Conservation (phyloP, 2,888 invertebrate species). For the Ctena decussata region DNA sequence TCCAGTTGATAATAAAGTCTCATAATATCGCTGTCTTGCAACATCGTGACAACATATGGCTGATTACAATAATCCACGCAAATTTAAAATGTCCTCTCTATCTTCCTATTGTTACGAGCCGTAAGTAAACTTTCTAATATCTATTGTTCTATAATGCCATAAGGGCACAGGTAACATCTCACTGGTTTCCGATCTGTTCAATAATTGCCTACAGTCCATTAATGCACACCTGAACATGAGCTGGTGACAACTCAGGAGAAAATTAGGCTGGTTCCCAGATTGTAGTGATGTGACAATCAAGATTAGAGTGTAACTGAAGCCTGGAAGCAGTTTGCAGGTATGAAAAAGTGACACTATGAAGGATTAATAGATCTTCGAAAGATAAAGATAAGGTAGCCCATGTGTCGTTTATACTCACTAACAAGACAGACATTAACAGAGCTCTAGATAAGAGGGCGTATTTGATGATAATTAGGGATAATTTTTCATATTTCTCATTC, state of each 20-base stretch:
- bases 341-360: slow-evolving; percentile 12
- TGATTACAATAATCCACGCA: background rate
- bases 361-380: slow-evolving; percentile 14
- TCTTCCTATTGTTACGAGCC: background rate
- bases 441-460: too few relatives aligned
- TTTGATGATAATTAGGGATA: too few relatives aligned
- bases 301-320: background rate
- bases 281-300: background rate
- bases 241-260: background rate
- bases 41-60: slow-evolving; percentile 10
- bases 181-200: background rate
- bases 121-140: background rate
- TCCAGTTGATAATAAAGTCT: slow-evolving; percentile 30
- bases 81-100: background rate
- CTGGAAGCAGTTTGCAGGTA: slow-evolving; percentile 7
- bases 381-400: slow-evolving; percentile 1
- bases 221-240: background rate
- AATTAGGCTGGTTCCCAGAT: slow-evolving; percentile 9
- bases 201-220: background rate
- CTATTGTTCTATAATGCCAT: background rate
- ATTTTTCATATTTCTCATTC: too few relatives aligned
- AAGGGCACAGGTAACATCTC: background rate
- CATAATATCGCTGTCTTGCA: slow-evolving; percentile 30
- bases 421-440: background rate
- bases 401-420: background rate